Evolutionary conservation across 2,113 vertebrate species (phyloP).

Genomic region (Tinamus guttatus): DNA sequence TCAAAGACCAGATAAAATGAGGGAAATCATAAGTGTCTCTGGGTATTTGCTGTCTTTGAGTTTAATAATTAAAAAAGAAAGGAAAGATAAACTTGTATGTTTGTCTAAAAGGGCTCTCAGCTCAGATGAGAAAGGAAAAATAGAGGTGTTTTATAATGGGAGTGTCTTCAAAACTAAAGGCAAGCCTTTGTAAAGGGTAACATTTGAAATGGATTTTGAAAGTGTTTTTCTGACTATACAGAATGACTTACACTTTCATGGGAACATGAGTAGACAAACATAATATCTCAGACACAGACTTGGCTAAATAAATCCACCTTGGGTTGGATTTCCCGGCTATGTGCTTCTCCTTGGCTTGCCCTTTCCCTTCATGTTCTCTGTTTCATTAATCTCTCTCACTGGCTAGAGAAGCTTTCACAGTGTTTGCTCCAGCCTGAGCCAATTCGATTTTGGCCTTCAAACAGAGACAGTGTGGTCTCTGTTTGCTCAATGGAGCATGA

Average conservation of each 20-base stretch:
- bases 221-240: background rate
- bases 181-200: background rate
- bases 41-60: no score
- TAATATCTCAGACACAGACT: background rate
- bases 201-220: background rate
- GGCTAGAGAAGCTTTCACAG: background rate
- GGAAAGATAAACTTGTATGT: accelerated
- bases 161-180: background rate
- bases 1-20: background rate
- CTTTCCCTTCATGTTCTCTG: background rate
- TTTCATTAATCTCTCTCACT: background rate
- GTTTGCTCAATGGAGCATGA: background rate
- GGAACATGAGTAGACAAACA: background rate
- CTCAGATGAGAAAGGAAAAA: background rate
- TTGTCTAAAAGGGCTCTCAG: background rate
- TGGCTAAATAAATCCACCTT: background rate
- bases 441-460: background rate
- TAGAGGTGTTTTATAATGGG: accelerated
- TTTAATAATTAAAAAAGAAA: background rate
- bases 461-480: background rate
- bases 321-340: background rate
- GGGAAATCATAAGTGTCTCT: background rate
- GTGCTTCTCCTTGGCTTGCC: background rate
- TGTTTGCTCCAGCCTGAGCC: background rate
- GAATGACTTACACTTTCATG: background rate